Percentiles rank a stretch among this genome's conserved stretches.
These are phyloP conservation scores for Lycodopsis pacificus DNA, from an alignment of 2,797 vertebrate genomes.

Conservation along the genomic window DNA sequence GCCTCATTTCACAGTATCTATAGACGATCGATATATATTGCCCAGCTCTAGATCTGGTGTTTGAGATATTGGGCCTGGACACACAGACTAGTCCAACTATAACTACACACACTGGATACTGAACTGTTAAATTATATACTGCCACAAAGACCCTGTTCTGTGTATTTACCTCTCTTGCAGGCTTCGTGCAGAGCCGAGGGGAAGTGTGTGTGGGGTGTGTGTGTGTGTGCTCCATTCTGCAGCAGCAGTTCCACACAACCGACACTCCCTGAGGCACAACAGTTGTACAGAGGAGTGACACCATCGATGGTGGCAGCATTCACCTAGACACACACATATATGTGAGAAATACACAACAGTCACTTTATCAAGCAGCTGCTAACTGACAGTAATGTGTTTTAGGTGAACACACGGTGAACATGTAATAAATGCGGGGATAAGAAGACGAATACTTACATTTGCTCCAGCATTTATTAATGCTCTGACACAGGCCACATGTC, in stretches of 20 bases:
- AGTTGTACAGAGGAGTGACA: conserved; percentile 93
- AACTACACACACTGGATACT: neutral
- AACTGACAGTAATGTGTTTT: neutral
- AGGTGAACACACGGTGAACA: neutral
- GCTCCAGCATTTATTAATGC: conserved; percentile 93
- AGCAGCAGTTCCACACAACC: conserved; percentile 90
- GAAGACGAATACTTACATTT: conserved; percentile 81
- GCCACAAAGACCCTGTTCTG: neutral
- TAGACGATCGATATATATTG: neutral
- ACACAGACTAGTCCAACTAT: neutral
- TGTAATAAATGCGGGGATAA: neutral
- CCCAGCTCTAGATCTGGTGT: neutral
- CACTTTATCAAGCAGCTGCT: neutral
- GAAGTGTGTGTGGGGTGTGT: conserved; percentile 87
- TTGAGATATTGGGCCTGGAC: neutral
- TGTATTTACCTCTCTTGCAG: conserved; percentile 89
- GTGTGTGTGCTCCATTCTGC: conserved; percentile 90
- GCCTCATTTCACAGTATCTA: neutral
- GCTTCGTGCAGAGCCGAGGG: conserved; percentile 94
- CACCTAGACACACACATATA: conserved; percentile 80
- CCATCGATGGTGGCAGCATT: conserved; percentile 95
- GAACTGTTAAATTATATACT: neutral
- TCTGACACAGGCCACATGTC: conserved; percentile 92
- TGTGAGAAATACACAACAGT: neutral
- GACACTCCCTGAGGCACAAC: conserved; percentile 89